phyloP scores from a whole-genome alignment of 2,888 invertebrate species.

The Chaitophorus viminalis region DNA sequence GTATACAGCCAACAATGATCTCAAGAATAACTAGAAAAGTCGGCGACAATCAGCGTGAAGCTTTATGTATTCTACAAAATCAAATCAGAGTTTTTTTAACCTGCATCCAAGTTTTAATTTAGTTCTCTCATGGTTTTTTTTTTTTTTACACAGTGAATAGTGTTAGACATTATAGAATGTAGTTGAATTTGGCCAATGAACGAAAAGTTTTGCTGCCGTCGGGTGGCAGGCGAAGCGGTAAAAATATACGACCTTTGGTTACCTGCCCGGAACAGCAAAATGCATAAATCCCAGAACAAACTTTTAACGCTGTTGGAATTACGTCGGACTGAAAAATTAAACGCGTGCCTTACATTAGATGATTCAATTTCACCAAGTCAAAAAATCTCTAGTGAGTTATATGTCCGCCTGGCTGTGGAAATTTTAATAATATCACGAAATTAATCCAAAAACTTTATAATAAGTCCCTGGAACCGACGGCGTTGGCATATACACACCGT shows the following conservation, averaged over 20 bases:
- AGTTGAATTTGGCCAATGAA: constrained; percentile 53
- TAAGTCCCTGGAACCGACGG: background rate
- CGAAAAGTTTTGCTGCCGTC: constrained; percentile 50
- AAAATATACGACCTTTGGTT: constrained; percentile 61
- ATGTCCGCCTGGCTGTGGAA: background rate
- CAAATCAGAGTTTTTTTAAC: constrained; percentile 24
- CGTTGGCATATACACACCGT: background rate
- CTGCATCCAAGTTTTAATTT: constrained; percentile 45
- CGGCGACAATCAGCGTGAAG: background rate
- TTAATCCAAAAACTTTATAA: constrained; percentile 27
- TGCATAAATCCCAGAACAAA: constrained; percentile 54
- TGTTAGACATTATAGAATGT: constrained; percentile 51
- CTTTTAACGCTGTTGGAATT: constrained; percentile 49
- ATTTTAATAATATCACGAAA: constrained; percentile 21
- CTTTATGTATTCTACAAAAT: constrained; percentile 13
- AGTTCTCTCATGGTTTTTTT: constrained; percentile 15
- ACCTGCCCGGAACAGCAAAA: constrained; percentile 57
- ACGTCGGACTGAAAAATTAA: constrained; percentile 52
- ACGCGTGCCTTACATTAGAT: constrained; percentile 25
- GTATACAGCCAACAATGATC: background rate
- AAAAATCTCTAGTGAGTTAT: background rate
- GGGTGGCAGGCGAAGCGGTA: constrained; percentile 50
- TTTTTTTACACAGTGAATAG: constrained; percentile 33
- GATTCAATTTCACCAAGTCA: constrained; percentile 36
- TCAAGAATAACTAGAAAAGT: background rate